phyloP scores from a whole-genome alignment of 1,140 invertebrate genomes.

The Drosophila kepulauana region DNA sequence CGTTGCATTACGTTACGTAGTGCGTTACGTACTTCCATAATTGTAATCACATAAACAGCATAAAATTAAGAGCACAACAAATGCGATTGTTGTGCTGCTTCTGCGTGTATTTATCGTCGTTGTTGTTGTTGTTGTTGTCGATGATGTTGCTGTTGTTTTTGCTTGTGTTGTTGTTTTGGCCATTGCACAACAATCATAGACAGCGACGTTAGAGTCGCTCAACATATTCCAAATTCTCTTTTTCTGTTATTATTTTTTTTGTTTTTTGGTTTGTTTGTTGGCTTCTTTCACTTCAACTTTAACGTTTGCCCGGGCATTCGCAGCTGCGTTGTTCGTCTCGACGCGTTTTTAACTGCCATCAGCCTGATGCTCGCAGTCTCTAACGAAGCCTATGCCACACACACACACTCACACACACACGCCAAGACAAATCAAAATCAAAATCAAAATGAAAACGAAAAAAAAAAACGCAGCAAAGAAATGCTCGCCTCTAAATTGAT shows the following conservation, averaged over 20 bases:
- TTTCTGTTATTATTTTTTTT: constrained; percentile 5
- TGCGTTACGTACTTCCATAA: constrained; percentile 70
- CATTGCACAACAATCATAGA: constrained; percentile 73
- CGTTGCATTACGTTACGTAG: constrained; percentile 2
- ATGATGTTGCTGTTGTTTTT: constrained; percentile 15
- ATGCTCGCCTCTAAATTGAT: constrained; percentile 73
- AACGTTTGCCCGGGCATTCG: constrained; percentile 8
- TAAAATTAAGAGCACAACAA: constrained; percentile 71
- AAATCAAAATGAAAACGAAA: constrained; percentile 34
- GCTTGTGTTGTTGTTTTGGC: constrained; percentile 50
- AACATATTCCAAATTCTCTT: constrained; percentile 14
- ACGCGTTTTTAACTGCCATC: constrained; percentile 65
- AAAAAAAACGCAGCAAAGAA: constrained; percentile 53
- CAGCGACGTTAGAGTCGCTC: constrained; percentile 30
- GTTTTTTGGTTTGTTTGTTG: no score
- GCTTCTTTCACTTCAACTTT: no score
- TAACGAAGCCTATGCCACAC: constrained; percentile 44
- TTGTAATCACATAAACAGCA: constrained; percentile 80
- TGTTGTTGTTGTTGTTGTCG: constrained; percentile 27
- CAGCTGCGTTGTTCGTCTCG: constrained; percentile 40
- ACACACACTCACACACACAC: constrained; percentile 10
- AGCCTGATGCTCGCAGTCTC: constrained; percentile 33
- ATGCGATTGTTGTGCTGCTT: constrained; percentile 66
- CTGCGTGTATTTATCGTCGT: constrained; percentile 62
- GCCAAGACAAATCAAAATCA: constrained; percentile 51